Percentiles rank a stretch among this genome's conserved stretches.
Conservation (phyloP, 2,113 vertebrate genomes). For the Elephantulus edwardii region DNA sequence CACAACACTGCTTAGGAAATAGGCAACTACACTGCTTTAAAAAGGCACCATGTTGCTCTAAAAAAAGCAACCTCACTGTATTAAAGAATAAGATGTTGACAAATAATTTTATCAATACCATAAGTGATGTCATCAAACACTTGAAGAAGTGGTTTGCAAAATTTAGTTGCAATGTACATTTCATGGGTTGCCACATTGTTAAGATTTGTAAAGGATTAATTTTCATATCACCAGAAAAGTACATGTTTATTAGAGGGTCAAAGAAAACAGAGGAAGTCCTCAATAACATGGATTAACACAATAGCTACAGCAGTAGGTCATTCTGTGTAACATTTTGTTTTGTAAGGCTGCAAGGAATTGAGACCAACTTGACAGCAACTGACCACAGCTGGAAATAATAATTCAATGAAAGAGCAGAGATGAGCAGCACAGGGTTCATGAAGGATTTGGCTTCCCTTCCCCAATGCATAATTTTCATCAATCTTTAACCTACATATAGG, state of each 20-base stretch:
- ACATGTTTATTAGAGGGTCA: background rate
- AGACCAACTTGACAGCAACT: too few relatives aligned
- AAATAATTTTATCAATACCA: constrained; percentile 27
- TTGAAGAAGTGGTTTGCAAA: background rate
- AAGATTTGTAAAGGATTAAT: constrained; percentile 29
- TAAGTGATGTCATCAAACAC: constrained; percentile 21
- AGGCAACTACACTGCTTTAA: background rate
- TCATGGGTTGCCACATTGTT: background rate
- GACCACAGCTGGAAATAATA: constrained; percentile 1
- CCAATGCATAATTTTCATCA: background rate
- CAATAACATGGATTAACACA: background rate
- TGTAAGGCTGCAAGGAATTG: background rate
- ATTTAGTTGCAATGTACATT: constrained; percentile 43
- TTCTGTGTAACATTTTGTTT: background rate
- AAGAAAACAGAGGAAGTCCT: background rate
- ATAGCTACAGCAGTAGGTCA: background rate
- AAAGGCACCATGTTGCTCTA: background rate
- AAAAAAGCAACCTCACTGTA: background rate
- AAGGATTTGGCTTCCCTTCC: background rate
- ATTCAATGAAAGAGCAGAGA: constrained; percentile 47
- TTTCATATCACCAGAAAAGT: constrained; percentile 33
- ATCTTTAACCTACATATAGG: too few relatives aligned
- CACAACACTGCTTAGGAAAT: too few relatives aligned
- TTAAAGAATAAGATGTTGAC: background rate
- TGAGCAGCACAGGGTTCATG: background rate